Percentiles rank a stretch among this genome's conserved stretches.
Conservation (phyloP, 1,140 invertebrate genomes). For the Pararge aegeria region DNA sequence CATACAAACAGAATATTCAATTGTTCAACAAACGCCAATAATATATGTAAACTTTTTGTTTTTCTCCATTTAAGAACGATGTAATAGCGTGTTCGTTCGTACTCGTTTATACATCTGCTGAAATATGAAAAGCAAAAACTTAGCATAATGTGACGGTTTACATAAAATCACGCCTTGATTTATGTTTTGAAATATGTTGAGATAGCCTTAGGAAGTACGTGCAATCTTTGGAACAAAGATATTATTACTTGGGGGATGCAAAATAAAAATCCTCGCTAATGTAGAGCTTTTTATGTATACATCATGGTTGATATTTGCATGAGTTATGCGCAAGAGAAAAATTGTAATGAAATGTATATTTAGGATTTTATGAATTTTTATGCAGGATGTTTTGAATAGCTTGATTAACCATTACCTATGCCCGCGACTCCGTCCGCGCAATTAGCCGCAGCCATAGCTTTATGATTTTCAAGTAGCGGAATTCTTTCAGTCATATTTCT, state of each 20-base stretch:
- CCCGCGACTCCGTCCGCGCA: too few species aligned
- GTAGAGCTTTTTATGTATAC: neutral
- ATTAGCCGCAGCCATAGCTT: too few species aligned
- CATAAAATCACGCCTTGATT: slow-evolving; percentile 19
- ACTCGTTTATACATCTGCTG: neutral
- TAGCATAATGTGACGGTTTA: slow-evolving; percentile 4
- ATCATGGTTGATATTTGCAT: slow-evolving; percentile 3
- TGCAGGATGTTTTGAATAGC: neutral
- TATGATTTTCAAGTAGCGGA: too few species aligned
- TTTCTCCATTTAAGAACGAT: too few species aligned
- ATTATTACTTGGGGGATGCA: neutral
- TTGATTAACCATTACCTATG: too few species aligned
- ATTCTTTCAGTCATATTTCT: too few species aligned
- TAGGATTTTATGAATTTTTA: slow-evolving; percentile 2
- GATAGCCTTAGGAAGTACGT: slow-evolving; percentile 29
- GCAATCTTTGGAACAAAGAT: slow-evolving; percentile 9
- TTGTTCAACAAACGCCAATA: too few species aligned
- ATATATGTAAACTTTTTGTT: too few species aligned
- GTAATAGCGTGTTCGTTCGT: too few species aligned
- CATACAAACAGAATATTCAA: too few species aligned
- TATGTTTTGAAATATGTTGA: slow-evolving; percentile 9
- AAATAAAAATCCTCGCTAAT: neutral
- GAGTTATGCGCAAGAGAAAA: neutral
- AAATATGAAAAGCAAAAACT: neutral
- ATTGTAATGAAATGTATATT: neutral